Evolutionary conservation across 1,140 invertebrate species (phyloP), one percentile per base, ranked within the genome.

Genomic region (Micrasema longulum): DNA sequence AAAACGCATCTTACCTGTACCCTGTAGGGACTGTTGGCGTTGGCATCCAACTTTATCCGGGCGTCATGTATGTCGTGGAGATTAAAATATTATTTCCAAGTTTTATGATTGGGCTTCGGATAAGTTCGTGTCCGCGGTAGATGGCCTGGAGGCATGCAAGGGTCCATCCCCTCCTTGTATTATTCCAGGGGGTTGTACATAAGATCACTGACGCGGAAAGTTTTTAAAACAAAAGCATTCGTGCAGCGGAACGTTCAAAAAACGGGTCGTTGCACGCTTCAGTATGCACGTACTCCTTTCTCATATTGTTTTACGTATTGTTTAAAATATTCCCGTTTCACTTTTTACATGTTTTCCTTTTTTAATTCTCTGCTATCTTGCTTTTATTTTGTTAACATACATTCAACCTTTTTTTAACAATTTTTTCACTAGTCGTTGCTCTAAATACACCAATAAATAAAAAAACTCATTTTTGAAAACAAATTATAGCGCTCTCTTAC

Each of bases 141-240:
- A 75, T 72, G 45, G 73, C 73, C 50, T 60, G 36, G 62, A 48
- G 73, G 52, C 73, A 75, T 69, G 73, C 73, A 63, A 75, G 66
- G 52, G 64, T 22, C 6, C 38, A 18, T 48, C 55, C 26, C 52
- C 22, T 38, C 22, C 36, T 2, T 45, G n/a, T 47, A 14, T 31
- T 53, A 53, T 22, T 7, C 23, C 35, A 16, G 55, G 16, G 55
- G 55, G 35, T n/a, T 23, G 53, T 18, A 16, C 9, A n/a, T 0
- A 14, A 60, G 55, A 53, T 53, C 26, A 53, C 55, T 31, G 55
- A 60, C 26, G 55, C 16, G 55, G 55, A 60, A 60, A 60, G 26
- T 60, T 60, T 60, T 60, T 60, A 60, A 60, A 60, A 60, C 55
- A 60, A 60, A 38, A 16, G 35, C 31, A n/a, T 60, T 41, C 55